phyloP scores from a whole-genome alignment of 2,113 vertebrate genomes.

The Barnardius zonarius region DNA sequence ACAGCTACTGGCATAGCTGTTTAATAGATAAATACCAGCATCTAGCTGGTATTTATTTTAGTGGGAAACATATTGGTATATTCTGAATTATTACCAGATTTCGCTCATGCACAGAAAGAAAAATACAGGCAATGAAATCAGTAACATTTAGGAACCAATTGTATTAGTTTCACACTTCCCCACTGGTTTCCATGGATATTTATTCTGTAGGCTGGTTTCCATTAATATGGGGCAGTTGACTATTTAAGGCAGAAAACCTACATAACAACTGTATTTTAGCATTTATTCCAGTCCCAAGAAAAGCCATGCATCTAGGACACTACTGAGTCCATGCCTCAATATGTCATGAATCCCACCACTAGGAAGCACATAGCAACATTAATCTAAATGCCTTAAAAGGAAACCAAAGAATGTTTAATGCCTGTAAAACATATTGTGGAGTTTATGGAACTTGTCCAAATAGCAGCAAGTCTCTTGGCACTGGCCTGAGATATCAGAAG shows the following conservation, averaged over 20 bases:
- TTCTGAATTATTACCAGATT: neutral
- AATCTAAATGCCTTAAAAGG: neutral
- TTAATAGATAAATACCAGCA: neutral
- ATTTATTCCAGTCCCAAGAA: neutral
- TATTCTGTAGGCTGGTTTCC: neutral
- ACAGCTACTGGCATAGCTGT: neutral
- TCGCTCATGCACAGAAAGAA: neutral
- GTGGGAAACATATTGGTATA: neutral
- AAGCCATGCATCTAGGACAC: neutral
- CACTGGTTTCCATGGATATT: conserved; percentile 29
- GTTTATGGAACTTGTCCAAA: neutral
- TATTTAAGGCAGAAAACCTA: neutral
- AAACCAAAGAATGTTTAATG: accelerated
- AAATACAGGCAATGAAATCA: neutral
- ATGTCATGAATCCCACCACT: neutral
- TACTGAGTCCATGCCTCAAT: neutral
- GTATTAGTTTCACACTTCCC: conserved; percentile 14
- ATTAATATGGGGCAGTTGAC: neutral
- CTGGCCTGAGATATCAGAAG: neutral
- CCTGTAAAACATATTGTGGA: neutral
- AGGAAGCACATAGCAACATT: neutral
- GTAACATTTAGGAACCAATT: neutral
- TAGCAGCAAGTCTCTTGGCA: neutral
- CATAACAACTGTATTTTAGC: accelerated
- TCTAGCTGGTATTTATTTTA: neutral